Evolutionary conservation across 1,140 invertebrate genomes (phyloP).

Genomic region (Drosophila prosaltans): DNA sequence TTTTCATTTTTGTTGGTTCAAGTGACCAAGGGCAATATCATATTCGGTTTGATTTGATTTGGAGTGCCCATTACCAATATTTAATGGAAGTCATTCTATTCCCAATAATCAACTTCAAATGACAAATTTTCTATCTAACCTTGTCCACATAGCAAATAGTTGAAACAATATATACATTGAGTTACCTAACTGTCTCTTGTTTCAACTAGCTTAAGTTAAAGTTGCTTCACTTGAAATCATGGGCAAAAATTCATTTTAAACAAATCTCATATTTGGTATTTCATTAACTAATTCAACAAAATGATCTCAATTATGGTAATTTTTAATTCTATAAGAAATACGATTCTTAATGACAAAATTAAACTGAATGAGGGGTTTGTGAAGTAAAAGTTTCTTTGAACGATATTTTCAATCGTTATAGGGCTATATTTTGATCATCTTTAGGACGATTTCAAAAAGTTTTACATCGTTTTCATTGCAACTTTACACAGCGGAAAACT

Average conservation of each 20-base stretch:
- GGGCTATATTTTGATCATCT: too few relatives aligned
- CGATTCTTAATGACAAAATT: too few relatives aligned
- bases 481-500: too few relatives aligned
- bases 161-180: neutral
- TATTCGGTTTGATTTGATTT: conserved; percentile 12
- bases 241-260: neutral
- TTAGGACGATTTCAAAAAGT: too few relatives aligned
- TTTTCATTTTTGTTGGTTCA: conserved; percentile 27
- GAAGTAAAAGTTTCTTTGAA: too few relatives aligned
- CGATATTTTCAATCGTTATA: too few relatives aligned
- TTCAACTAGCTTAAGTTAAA: neutral
- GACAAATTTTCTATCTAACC: conserved; percentile 1
- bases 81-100: neutral
- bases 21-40: conserved; percentile 44
- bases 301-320: neutral
- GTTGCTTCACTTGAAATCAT: too few relatives aligned
- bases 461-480: too few relatives aligned
- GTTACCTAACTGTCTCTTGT: neutral
- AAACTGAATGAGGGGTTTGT: too few relatives aligned
- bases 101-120: neutral
- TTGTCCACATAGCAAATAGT: neutral
- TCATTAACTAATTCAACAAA: neutral
- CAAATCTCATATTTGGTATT: conserved; percentile 15
- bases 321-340: neutral
- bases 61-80: conserved; percentile 4